Percentiles rank a stretch among this genome's conserved stretches.
phyloP scores from a whole-genome alignment of 1,140 invertebrate genomes.

The Epicauta chinensis region DNA sequence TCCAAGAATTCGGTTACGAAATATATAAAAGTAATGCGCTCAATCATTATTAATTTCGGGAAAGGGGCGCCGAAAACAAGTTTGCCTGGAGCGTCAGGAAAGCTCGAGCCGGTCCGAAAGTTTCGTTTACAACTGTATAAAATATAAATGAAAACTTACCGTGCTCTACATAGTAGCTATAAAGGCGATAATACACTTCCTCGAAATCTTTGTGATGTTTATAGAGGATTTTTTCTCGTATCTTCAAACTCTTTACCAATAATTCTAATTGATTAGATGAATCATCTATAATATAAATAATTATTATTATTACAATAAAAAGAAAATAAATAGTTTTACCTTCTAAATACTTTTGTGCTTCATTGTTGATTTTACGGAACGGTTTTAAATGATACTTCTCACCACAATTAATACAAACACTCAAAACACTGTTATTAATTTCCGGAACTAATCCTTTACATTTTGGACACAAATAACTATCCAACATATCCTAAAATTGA shows the following conservation, averaged over 20 bases:
- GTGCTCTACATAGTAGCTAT: slow-evolving; percentile 26
- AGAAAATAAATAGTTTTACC: slow-evolving; percentile 13
- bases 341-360: slow-evolving; percentile 30
- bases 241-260: slow-evolving; percentile 27
- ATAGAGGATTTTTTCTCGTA: slow-evolving; percentile 29
- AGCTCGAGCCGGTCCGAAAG: too few relatives aligned
- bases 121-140: neutral
- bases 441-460: slow-evolving; percentile 30
- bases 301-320: neutral
- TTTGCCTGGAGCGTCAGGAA: too few relatives aligned
- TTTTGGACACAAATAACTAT: slow-evolving; percentile 30
- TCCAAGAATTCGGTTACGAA: too few relatives aligned
- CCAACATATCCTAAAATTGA: slow-evolving; percentile 30
- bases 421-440: slow-evolving; percentile 17
- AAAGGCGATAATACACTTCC: slow-evolving; percentile 30
- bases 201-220: slow-evolving; percentile 34
- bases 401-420: slow-evolving; percentile 27
- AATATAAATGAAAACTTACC: slow-evolving; percentile 15
- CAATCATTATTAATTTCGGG: too few relatives aligned
- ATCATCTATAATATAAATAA: slow-evolving; percentile 18
- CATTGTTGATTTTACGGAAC: slow-evolving; percentile 28
- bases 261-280: slow-evolving; percentile 25
- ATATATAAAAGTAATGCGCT: too few relatives aligned
- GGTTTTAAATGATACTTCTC: slow-evolving; percentile 23
- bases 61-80: too few relatives aligned